phyloP scores from a whole-genome alignment of 2,888 invertebrate species.

The Phasia obesa region DNA sequence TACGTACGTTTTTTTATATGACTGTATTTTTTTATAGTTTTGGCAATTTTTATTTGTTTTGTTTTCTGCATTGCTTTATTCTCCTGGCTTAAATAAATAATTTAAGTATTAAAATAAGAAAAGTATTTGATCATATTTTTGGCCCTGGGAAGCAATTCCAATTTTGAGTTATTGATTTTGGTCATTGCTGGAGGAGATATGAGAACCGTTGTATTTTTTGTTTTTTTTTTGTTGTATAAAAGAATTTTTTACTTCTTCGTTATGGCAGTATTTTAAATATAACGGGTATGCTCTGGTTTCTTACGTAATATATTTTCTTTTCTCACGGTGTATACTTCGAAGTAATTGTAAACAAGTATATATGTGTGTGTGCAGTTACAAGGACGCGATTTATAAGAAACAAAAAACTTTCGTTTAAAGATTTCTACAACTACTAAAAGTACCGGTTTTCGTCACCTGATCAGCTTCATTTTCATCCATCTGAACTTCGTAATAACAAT shows the following conservation, averaged over 20 bases:
- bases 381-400: conserved; percentile 42
- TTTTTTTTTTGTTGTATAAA: too few species aligned
- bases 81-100: too few species aligned
- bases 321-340: not conserved
- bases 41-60: conserved; percentile 8
- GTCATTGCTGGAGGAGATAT: too few species aligned
- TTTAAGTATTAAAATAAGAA: too few species aligned
- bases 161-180: too few species aligned
- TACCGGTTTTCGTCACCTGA: conserved; percentile 40
- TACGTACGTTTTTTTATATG: not conserved
- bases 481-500: conserved; percentile 9
- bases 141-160: too few species aligned
- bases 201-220: too few species aligned
- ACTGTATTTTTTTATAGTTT: conserved; percentile 23
- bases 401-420: conserved; percentile 30
- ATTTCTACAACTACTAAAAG: conserved; percentile 9
- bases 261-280: too few species aligned
- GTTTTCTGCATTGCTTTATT: conserved; percentile 1
- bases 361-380: conserved; percentile 24
- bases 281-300: too few species aligned
- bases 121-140: too few species aligned
- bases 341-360: not conserved
- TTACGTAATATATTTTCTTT: not conserved
- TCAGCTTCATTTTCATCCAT: conserved; percentile 5
- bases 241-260: too few species aligned